These are phyloP conservation scores for Heteromurus nitidus DNA, from an alignment of 2,888 invertebrate genomes.

Conservation along the genomic window DNA sequence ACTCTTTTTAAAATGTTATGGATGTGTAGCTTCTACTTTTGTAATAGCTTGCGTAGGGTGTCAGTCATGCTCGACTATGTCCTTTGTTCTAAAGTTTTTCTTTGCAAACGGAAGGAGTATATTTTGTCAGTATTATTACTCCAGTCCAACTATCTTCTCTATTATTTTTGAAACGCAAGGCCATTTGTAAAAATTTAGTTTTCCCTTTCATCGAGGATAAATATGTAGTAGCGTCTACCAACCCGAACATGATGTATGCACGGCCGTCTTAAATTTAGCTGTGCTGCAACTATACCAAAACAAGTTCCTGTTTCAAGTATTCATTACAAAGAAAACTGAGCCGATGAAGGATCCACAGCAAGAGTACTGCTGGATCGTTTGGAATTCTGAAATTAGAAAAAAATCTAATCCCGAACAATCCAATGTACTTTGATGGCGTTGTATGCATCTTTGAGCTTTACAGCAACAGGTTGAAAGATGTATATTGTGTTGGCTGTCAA, in stretches of 20 bases:
- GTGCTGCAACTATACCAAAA: neutral
- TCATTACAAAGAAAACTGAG: slow-evolving; percentile 31
- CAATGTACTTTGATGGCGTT: too few relatives aligned
- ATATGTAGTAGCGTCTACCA: too few relatives aligned
- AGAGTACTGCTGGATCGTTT: too few relatives aligned
- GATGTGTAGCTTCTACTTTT: too few relatives aligned
- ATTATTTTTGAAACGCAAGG: slow-evolving; percentile 47
- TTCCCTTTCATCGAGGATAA: slow-evolving; percentile 24
- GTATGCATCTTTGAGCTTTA: too few relatives aligned
- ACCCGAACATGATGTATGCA: too few relatives aligned
- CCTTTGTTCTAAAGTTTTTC: neutral
- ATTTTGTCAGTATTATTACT: neutral
- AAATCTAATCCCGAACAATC: too few relatives aligned
- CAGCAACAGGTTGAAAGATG: too few relatives aligned
- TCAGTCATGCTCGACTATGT: slow-evolving; percentile 43
- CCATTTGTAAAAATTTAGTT: slow-evolving; percentile 40
- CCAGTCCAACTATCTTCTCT: slow-evolving; percentile 3
- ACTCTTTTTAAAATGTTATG: slow-evolving; percentile 4
- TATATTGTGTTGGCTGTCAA: too few relatives aligned
- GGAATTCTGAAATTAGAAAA: too few relatives aligned
- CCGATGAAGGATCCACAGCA: slow-evolving; percentile 34
- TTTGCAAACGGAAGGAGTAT: neutral
- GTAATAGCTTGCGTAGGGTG: too few relatives aligned
- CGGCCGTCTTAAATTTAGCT: neutral
- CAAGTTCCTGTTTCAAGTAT: neutral